A percentile compares a stretch with the other conserved stretches of the same genome.
Evolutionary conservation across 2,797 vertebrate species (phyloP).

Genomic region (Rhabdophis nuchalis): DNA sequence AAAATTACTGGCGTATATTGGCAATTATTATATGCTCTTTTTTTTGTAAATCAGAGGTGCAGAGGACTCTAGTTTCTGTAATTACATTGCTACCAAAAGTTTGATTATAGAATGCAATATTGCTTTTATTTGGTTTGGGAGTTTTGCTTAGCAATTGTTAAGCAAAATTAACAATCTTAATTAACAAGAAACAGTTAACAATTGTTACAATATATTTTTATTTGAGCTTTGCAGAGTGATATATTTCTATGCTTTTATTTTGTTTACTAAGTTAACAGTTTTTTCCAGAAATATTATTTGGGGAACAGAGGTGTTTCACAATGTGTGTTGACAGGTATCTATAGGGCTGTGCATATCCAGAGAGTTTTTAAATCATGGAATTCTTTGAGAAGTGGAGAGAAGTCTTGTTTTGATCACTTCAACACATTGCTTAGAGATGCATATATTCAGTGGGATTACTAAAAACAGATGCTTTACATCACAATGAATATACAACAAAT

Average conservation of each 20-base stretch:
- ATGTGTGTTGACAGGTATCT: neutral
- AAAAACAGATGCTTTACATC: neutral
- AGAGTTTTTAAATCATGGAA: neutral
- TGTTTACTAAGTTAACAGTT: neutral
- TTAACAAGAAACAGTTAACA: too few relatives aligned
- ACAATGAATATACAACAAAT: neutral
- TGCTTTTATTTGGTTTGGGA: neutral
- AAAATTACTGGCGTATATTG: neutral
- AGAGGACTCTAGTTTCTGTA: neutral
- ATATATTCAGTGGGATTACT: neutral
- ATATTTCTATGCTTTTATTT: neutral
- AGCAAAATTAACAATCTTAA: too few relatives aligned
- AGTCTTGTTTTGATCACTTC: neutral
- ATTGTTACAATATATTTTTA: neutral
- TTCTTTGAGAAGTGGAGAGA: neutral
- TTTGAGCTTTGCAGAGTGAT: neutral
- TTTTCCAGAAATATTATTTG: neutral
- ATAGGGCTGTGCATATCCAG: neutral
- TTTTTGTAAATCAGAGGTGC: neutral
- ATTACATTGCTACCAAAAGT: neutral
- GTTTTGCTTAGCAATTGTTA: neutral
- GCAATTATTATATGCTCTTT: neutral
- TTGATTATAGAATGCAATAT: neutral
- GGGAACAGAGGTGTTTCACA: neutral
- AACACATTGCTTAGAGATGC: neutral